Percentiles rank a stretch among this genome's conserved stretches.
phyloP scores from a whole-genome alignment of 2,888 invertebrate species.

The Macrosiphum euphorbiae region DNA sequence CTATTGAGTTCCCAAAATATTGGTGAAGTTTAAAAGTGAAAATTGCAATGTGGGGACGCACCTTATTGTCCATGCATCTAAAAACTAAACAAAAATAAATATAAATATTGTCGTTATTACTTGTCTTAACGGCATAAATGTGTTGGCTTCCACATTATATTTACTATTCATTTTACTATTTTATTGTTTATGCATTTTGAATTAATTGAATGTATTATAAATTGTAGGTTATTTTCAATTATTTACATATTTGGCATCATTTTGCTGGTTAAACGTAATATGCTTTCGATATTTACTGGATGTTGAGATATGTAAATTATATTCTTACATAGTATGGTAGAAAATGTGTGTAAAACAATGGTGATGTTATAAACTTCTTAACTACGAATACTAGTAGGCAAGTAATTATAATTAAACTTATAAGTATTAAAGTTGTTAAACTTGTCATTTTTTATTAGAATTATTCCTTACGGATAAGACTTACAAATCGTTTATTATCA shows the following conservation, averaged over 20 bases:
- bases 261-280: slow-evolving; percentile 84
- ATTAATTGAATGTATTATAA: background rate
- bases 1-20: background rate
- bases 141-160: background rate
- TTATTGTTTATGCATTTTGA: background rate
- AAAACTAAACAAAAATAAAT: background rate
- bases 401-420: background rate
- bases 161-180: background rate
- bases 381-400: background rate
- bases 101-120: background rate
- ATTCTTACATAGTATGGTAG: background rate
- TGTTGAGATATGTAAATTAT: slow-evolving; percentile 78
- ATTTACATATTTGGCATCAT: slow-evolving; percentile 79
- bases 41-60: background rate
- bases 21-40: background rate
- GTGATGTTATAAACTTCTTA: background rate
- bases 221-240: slow-evolving; percentile 78
- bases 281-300: slow-evolving; percentile 87
- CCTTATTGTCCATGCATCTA: background rate
- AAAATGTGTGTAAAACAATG: background rate
- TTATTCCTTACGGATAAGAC: too few species aligned
- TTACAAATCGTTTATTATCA: too few species aligned
- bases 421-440: too few species aligned
- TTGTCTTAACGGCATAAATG: background rate
- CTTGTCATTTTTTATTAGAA: too few species aligned